phyloP scores from a whole-genome alignment of 1,140 invertebrate species.

The Euborellia annulipes region DNA sequence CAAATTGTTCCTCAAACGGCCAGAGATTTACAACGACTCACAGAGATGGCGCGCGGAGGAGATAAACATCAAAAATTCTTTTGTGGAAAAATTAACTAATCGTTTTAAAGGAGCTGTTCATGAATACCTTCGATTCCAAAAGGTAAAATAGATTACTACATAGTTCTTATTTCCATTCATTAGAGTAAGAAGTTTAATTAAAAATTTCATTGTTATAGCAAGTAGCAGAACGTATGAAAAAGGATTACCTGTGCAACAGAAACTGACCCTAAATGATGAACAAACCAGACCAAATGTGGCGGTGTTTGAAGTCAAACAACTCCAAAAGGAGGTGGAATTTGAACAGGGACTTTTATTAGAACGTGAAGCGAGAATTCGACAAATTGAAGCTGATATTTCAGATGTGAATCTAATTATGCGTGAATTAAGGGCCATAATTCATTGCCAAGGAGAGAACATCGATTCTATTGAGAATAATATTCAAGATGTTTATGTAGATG shows the following conservation, averaged over 20 bases:
- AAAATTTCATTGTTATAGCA: slow-evolving; percentile 28
- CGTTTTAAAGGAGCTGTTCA: slow-evolving; percentile 64
- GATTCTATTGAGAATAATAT: slow-evolving; percentile 81
- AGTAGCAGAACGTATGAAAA: slow-evolving; percentile 62
- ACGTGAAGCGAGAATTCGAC: slow-evolving; percentile 49
- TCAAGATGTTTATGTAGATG: slow-evolving; percentile 55
- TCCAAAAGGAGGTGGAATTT: slow-evolving; percentile 47
- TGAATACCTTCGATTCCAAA: slow-evolving; percentile 61
- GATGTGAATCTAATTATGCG: slow-evolving; percentile 88
- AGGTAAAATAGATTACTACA: no score
- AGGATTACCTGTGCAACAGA: slow-evolving; percentile 37
- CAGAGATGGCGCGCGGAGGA: slow-evolving; percentile 41
- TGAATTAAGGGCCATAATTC: slow-evolving; percentile 59
- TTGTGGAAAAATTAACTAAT: slow-evolving; percentile 62
- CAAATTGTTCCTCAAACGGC: slow-evolving; percentile 54
- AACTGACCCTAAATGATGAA: slow-evolving; percentile 19
- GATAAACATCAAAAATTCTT: slow-evolving; percentile 65
- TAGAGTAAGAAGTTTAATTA: no score
- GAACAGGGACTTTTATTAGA: slow-evolving; percentile 59
- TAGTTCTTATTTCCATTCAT: no score
- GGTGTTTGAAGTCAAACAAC: slow-evolving; percentile 22
- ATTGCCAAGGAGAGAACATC: slow-evolving; percentile 70
- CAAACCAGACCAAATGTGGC: slow-evolving; percentile 27
- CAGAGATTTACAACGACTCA: slow-evolving; percentile 51
- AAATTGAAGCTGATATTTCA: slow-evolving; percentile 69